phyloP scores from a whole-genome alignment of 2,888 invertebrate species.

The Microchrysa polita region DNA sequence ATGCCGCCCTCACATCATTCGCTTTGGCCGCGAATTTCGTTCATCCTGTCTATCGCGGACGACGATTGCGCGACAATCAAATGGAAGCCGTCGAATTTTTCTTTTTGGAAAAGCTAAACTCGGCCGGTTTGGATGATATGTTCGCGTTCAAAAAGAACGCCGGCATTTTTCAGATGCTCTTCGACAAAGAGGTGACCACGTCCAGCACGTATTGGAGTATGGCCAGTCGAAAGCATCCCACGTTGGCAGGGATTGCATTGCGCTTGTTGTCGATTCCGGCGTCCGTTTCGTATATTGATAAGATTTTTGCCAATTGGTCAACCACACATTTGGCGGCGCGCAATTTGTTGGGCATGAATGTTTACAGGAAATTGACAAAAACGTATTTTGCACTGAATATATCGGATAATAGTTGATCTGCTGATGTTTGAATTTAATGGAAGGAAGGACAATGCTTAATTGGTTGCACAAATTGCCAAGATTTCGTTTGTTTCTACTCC shows the following conservation, averaged over 20 bases:
- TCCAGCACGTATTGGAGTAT: conserved; percentile 43
- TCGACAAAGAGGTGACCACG: conserved; percentile 31
- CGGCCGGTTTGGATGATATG: conserved; percentile 30
- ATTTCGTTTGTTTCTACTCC: too few relatives aligned
- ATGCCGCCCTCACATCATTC: conserved; percentile 26
- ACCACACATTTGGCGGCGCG: conserved; percentile 28
- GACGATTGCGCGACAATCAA: conserved; percentile 12
- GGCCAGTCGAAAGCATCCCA: conserved; percentile 39
- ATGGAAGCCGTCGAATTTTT: conserved; percentile 39
- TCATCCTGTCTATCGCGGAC: conserved; percentile 40
- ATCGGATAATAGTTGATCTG: conserved; percentile 3
- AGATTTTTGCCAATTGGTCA: conserved; percentile 34
- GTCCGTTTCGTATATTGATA: conserved; percentile 39
- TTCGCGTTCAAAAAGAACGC: conserved; percentile 20
- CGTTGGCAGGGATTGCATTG: conserved; percentile 12
- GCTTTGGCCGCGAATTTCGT: conserved; percentile 42
- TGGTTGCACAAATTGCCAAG: too few relatives aligned
- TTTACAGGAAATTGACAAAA: conserved; percentile 42
- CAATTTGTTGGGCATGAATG: conserved; percentile 40
- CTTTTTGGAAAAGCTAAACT: conserved; percentile 38
- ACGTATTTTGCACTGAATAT: conserved; percentile 39
- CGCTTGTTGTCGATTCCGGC: conserved; percentile 32
- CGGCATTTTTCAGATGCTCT: conserved; percentile 37
- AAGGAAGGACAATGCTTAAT: too few relatives aligned
- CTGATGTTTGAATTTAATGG: too few relatives aligned